Conservation (phyloP, 2,113 vertebrate species). For the rat (Rattus norvegicus) region DNA sequence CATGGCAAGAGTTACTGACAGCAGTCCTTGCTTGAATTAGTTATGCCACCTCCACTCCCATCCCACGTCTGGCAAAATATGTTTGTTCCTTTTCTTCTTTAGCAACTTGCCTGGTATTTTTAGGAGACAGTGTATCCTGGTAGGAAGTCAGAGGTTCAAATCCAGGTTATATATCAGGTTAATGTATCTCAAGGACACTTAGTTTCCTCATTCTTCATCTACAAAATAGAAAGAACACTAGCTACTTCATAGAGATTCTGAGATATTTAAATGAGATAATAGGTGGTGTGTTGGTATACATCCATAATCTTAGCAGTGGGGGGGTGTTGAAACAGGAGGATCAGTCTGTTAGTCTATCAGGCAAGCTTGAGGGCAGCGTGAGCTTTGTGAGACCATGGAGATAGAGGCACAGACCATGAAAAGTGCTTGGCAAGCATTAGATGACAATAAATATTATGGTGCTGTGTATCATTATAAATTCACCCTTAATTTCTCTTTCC, state of each 20-base stretch:
- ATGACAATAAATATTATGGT: neutral
- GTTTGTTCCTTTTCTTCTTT: neutral
- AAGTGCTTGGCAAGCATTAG: neutral
- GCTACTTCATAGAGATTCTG: neutral
- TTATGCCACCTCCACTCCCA: neutral
- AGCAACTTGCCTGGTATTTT: neutral
- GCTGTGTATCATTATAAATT: neutral
- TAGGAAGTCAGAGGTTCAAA: neutral
- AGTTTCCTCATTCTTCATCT: conserved; percentile 6
- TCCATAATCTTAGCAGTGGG: too few relatives aligned
- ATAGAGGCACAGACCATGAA: neutral
- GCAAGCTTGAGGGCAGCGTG: neutral
- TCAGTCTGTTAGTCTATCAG: neutral
- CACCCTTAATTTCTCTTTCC: neutral
- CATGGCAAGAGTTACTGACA: neutral
- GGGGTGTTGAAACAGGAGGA: too few relatives aligned
- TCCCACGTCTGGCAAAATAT: neutral
- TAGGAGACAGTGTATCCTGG: neutral
- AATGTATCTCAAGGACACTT: neutral
- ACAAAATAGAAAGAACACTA: neutral
- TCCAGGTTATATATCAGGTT: neutral
- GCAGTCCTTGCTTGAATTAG: neutral
- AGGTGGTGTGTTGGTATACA: neutral
- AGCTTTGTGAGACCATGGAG: neutral
- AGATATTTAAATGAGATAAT: neutral